Conservation (phyloP, 2,888 invertebrate species). For the Lochmaea crataegi region DNA sequence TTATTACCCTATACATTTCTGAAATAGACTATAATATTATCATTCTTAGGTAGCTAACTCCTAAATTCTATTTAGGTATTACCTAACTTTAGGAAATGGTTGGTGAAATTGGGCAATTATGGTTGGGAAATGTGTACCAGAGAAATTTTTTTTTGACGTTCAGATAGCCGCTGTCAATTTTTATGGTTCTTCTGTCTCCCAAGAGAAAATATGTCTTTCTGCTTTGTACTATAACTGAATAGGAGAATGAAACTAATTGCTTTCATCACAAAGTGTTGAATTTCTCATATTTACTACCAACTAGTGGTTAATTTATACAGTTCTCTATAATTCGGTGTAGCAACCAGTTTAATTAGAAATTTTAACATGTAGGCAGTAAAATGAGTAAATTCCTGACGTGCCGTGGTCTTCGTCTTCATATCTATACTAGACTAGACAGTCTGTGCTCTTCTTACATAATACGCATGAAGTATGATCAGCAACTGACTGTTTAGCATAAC, state of each 20-base stretch:
- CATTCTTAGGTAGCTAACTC: too few species aligned
- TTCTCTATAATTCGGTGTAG: background rate
- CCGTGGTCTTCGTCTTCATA: background rate
- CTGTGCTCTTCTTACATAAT: constrained; percentile 41
- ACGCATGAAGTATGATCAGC: constrained; percentile 29
- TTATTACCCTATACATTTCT: too few species aligned
- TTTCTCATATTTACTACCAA: background rate
- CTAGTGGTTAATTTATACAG: background rate
- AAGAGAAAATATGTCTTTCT: background rate
- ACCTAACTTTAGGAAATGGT: too few species aligned
- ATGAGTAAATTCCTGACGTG: background rate
- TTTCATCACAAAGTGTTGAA: background rate
- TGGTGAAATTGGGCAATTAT: too few species aligned
- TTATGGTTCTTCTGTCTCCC: too few species aligned
- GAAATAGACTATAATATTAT: too few species aligned
- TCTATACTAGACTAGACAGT: constrained; percentile 34
- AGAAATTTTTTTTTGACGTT: too few species aligned
- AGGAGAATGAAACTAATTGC: background rate
- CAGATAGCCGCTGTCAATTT: too few species aligned
- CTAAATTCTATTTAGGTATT: too few species aligned
- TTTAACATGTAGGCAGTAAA: background rate
- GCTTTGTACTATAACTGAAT: background rate
- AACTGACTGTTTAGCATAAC: constrained; percentile 45
- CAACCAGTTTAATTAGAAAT: background rate
- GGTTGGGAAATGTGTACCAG: too few species aligned